Conservation (phyloP, 2,797 vertebrate genomes). For the Chrosomus eos region DNA sequence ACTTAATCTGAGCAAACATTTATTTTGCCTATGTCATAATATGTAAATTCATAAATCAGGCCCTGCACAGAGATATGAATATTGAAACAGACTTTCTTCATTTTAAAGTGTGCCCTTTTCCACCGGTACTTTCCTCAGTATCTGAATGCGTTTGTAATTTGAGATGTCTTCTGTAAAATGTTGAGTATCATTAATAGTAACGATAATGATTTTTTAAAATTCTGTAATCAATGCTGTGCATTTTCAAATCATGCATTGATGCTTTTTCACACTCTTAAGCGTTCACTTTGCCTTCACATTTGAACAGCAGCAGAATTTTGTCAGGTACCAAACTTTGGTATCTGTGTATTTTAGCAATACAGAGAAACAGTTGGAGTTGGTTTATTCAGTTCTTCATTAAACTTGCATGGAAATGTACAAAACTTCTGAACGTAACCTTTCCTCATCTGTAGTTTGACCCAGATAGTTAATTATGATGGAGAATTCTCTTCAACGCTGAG, state of each 20-base stretch:
- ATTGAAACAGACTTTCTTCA: background rate
- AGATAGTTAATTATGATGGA: slow-evolving; percentile 57
- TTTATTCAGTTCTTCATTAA: slow-evolving; percentile 23
- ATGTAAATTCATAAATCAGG: background rate
- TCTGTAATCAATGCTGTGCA: background rate
- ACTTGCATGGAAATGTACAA: slow-evolving; percentile 20
- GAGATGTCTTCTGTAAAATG: slow-evolving; percentile 7
- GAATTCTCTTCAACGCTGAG: slow-evolving; percentile 51
- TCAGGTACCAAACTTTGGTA: background rate
- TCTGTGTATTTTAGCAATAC: background rate
- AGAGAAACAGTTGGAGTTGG: background rate
- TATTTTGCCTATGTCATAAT: too few species aligned
- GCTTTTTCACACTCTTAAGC: background rate
- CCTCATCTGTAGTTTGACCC: slow-evolving; percentile 61
- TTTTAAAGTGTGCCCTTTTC: background rate
- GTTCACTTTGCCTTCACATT: background rate
- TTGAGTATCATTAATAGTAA: background rate
- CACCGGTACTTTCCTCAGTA: background rate
- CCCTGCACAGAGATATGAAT: too few species aligned
- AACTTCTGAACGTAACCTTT: slow-evolving; percentile 51
- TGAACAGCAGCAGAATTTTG: background rate
- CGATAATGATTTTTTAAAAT: background rate
- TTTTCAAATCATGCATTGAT: background rate
- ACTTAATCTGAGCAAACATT: too few species aligned
- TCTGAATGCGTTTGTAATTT: background rate